Conservation (phyloP, 2,113 vertebrate species). For the Macroglossus sobrinus region DNA sequence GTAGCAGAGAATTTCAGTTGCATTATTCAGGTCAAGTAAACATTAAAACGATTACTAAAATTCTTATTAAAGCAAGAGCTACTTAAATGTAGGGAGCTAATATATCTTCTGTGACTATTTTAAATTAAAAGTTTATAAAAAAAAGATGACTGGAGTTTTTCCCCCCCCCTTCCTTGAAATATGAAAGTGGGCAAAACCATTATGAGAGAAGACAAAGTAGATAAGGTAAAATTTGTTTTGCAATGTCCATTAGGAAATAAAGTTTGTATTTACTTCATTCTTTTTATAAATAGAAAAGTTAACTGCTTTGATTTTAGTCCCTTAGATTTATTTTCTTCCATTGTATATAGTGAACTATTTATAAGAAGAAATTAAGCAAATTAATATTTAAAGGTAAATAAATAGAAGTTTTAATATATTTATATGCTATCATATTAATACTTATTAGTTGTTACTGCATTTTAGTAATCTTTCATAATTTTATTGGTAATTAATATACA, state of each 20-base stretch:
- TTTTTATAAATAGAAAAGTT: not conserved
- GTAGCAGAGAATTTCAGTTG: not conserved
- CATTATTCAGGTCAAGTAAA: conserved; percentile 35
- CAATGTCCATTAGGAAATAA: not conserved
- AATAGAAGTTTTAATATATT: not conserved
- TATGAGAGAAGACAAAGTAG: not conserved
- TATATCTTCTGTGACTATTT: conserved; percentile 1
- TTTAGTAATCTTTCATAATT: not conserved
- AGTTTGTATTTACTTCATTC: not conserved
- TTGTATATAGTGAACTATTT: not conserved
- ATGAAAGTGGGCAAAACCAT: not conserved
- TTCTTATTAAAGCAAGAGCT: not conserved
- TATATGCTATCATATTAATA: not conserved
- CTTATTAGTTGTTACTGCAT: not conserved
- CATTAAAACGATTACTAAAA: conserved; percentile 39
- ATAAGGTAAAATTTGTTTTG: not conserved
- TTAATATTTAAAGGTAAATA: not conserved
- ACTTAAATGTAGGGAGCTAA: not conserved
- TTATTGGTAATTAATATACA: not conserved
- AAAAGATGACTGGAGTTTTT: not conserved
- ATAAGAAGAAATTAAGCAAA: not conserved
- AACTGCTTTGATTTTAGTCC: not conserved
- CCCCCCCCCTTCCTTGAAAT: not conserved
- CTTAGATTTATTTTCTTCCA: not conserved
- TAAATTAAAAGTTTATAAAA: not conserved